Evolutionary conservation across 2,888 invertebrate genomes (phyloP).

Genomic region (Metalampra italica): DNA sequence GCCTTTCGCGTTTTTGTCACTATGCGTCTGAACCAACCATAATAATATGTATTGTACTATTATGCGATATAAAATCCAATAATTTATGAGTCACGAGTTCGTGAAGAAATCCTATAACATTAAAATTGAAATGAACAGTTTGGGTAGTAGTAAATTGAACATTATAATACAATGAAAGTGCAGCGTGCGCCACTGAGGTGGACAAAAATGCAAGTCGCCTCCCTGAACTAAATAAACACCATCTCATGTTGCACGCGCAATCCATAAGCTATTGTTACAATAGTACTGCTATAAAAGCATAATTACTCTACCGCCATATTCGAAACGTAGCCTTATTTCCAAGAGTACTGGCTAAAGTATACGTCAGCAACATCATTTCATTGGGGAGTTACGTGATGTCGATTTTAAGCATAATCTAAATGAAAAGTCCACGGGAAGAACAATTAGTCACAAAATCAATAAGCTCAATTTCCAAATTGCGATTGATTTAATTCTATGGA

Average conservation of each 20-base stretch:
- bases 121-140: constrained; percentile 11
- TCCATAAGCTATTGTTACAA: constrained; percentile 22
- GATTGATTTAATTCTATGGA: no score
- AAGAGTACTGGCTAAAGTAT: background rate
- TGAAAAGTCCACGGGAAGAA: no score
- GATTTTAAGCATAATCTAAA: no score
- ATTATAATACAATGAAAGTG: no score
- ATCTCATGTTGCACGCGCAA: constrained; percentile 60
- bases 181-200: background rate
- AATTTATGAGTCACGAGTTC: constrained; percentile 10
- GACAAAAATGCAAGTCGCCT: constrained; percentile 20
- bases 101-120: constrained; percentile 12
- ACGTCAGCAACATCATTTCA: background rate
- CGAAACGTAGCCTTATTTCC: constrained; percentile 2
- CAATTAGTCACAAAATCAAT: no score
- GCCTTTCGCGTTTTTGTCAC: no score
- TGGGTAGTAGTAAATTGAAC: constrained; percentile 2
- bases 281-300: background rate
- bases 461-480: no score
- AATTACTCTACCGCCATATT: constrained; percentile 4
- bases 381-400: no score
- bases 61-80: background rate
- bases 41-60: no score
- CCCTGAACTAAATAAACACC: constrained; percentile 52
- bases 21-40: no score